Conservation (phyloP, 1,140 invertebrate genomes). For the Lethocerus indicus region DNA sequence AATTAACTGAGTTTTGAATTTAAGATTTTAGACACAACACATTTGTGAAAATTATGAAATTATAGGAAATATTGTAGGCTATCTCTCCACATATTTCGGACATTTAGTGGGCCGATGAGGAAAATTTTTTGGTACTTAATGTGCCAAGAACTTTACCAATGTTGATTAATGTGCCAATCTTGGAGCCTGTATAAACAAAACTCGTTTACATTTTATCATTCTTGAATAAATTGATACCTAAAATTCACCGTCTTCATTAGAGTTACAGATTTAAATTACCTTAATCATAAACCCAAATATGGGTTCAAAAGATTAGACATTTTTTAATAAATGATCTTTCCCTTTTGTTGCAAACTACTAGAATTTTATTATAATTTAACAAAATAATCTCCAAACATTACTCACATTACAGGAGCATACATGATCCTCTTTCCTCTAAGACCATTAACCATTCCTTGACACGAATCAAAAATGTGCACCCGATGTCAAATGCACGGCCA, state of each 20-base stretch:
- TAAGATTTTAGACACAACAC: no score
- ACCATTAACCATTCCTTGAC: conserved; percentile 57
- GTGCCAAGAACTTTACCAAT: conserved; percentile 82
- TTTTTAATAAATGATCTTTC: no score
- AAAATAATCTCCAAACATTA: conserved; percentile 11
- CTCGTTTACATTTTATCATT: conserved; percentile 8
- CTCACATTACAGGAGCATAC: conserved; percentile 58
- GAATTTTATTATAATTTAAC: no score
- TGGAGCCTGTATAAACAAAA: conserved; percentile 40
- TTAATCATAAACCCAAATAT: no score
- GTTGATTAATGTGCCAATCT: conserved; percentile 62
- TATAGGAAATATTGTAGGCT: no score
- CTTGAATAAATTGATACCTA: conserved; percentile 1
- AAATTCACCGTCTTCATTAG: not conserved
- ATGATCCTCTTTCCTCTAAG: conserved; percentile 47
- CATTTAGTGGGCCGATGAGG: no score
- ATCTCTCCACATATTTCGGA: no score
- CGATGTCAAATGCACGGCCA: conserved; percentile 89
- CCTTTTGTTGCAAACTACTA: no score
- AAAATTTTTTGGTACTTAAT: conserved; percentile 90
- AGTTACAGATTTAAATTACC: not conserved
- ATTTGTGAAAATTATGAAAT: no score
- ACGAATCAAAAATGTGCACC: conserved; percentile 70
- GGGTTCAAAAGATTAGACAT: no score
- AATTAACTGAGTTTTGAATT: no score